Conservation (phyloP, 2,797 vertebrate species). For the Sebastes aleutianus region DNA sequence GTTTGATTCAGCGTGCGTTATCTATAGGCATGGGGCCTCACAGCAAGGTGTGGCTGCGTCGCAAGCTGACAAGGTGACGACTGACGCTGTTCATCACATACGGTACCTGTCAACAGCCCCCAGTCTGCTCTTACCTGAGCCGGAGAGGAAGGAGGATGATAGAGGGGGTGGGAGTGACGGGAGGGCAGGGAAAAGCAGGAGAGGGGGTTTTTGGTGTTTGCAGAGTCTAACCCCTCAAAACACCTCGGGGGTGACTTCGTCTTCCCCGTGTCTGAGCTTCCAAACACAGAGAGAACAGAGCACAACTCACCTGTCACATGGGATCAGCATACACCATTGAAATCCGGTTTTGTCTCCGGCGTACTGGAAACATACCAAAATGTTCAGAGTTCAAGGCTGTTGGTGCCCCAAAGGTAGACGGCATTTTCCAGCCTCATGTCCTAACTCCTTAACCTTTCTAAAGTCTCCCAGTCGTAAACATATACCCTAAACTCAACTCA, state of each 20-base stretch:
- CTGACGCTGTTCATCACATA: slow-evolving; percentile 51
- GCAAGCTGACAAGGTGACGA: slow-evolving; percentile 46
- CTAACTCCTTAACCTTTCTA: background rate
- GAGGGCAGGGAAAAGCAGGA: background rate
- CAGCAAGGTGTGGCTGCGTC: slow-evolving; percentile 42
- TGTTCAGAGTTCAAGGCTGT: background rate
- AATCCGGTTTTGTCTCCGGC: slow-evolving; percentile 1
- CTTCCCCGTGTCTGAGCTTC: slow-evolving; percentile 23
- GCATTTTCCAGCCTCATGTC: background rate
- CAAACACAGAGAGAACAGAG: slow-evolving; percentile 21
- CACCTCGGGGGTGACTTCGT: slow-evolving; percentile 1
- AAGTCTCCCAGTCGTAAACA: background rate
- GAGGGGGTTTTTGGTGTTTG: background rate
- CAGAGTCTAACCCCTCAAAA: background rate
- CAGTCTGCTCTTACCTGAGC: slow-evolving; percentile 45
- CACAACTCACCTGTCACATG: slow-evolving; percentile 28
- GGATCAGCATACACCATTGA: slow-evolving; percentile 20
- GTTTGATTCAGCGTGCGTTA: slow-evolving; percentile 28
- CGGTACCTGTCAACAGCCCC: slow-evolving; percentile 40
- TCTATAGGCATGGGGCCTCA: slow-evolving; percentile 25
- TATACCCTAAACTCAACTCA: background rate
- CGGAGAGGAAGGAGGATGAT: background rate
- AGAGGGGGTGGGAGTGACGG: background rate
- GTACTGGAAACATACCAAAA: slow-evolving; percentile 10
- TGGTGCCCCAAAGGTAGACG: background rate